Conservation (phyloP, 2,888 invertebrate genomes). For the Drosophila infuscata region DNA sequence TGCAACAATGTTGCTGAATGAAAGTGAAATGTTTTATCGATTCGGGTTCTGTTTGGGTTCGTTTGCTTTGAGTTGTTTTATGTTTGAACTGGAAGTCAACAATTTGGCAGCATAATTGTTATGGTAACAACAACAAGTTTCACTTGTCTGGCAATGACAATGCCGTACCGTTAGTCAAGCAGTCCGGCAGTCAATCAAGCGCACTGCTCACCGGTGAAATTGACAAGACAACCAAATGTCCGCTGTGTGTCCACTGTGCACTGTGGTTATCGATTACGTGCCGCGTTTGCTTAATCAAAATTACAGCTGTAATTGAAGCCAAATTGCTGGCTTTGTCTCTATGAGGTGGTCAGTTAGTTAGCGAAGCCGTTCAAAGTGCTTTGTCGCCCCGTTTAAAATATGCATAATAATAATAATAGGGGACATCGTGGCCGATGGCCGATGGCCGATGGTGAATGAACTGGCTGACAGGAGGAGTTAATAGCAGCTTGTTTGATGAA, state of each 20-base stretch:
- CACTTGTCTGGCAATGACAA: conserved; percentile 68
- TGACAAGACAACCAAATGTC: conserved; percentile 10
- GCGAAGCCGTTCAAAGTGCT: conserved; percentile 12
- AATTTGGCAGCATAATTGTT: conserved; percentile 59
- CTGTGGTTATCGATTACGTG: conserved; percentile 72
- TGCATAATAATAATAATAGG: conserved; percentile 68
- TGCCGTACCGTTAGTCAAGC: conserved; percentile 62
- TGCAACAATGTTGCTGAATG: conserved; percentile 59
- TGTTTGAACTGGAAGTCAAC: conserved; percentile 50
- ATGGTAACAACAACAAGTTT: conserved; percentile 66
- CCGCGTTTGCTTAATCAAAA: conserved; percentile 65
- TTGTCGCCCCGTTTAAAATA: conserved; percentile 52
- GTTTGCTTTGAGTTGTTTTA: not conserved
- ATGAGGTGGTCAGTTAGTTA: conserved; percentile 44
- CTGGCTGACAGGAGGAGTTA: conserved; percentile 22
- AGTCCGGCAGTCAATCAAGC: conserved; percentile 54
- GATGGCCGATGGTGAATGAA: conserved; percentile 62
- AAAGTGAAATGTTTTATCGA: conserved; percentile 69
- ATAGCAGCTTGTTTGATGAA: conserved; percentile 43
- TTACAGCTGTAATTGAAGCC: conserved; percentile 58
- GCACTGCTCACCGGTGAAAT: conserved; percentile 63
- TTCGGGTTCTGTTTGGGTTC: conserved; percentile 33
- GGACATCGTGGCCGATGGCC: conserved; percentile 26
- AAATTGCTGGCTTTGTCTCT: conserved; percentile 56
- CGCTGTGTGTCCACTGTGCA: conserved; percentile 24